Evolutionary conservation across 2,888 invertebrate genomes (phyloP).

Genomic region (Aproaerema taeniolella): DNA sequence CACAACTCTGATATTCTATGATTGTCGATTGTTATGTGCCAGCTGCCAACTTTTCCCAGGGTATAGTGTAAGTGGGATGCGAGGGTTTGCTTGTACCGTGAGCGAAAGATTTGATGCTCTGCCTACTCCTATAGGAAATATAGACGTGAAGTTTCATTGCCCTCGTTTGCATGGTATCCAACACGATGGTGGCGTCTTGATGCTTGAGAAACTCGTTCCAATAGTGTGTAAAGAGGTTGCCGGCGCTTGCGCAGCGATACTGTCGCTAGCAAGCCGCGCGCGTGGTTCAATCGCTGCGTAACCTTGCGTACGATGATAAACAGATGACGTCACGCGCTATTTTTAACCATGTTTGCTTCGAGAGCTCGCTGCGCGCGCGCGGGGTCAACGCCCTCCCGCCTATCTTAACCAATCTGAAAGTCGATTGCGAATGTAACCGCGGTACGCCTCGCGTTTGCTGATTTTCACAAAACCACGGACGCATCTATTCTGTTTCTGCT

Average conservation of each 20-base stretch:
- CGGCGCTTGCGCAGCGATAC: not conserved
- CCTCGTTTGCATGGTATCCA: no score
- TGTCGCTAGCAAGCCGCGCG: constrained; percentile 8
- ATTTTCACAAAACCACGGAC: constrained; percentile 24
- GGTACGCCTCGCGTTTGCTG: constrained; percentile 36
- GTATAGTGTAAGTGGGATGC: no score
- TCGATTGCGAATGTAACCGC: constrained; percentile 36
- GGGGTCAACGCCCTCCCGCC: constrained; percentile 53
- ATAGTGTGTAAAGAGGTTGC: not conserved
- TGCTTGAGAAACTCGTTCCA: no score
- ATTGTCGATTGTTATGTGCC: no score
- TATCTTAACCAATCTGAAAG: constrained; percentile 51
- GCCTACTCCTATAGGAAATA: no score
- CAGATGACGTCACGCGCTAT: constrained; percentile 69
- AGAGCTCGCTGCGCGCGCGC: constrained; percentile 52
- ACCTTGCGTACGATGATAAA: constrained; percentile 74
- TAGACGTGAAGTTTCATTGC: no score
- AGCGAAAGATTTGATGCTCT: no score
- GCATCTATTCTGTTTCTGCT: constrained; percentile 5
- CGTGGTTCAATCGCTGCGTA: constrained; percentile 37
- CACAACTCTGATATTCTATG: no score
- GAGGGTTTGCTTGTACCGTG: no score
- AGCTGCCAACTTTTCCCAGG: no score
- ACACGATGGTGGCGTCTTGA: no score
- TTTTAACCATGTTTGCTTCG: constrained; percentile 57